Evolutionary conservation across 2,113 vertebrate species (phyloP), one percentile per base, ranked within the genome.

Genomic region (Halichoerus grypus): DNA sequence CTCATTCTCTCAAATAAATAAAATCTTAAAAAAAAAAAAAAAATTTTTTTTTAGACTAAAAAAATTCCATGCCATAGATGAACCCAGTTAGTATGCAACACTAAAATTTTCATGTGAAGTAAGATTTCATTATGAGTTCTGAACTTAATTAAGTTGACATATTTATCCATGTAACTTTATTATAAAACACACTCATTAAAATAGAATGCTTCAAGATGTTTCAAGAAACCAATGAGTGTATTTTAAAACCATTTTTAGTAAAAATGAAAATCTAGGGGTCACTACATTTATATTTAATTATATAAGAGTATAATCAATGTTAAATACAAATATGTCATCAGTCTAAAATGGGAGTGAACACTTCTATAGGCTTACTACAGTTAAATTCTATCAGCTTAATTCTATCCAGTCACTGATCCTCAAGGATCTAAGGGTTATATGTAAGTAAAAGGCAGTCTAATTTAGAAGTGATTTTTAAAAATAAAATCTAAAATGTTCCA

Each of bases 101-200:
- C 81, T 88, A 51, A 92, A 95, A 95, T 97, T 95, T 96, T 74
- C 88, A 53, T 39, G 92, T 89, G 53, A 88, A 95, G 46, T 77
- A 93, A 93, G 46, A 39, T 79, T 79, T 61, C 61, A 76, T 61
- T 89, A 63, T 46, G 46, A 92, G 15, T 74, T 26, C 61, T 31
- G 80, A 7, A 69, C 36, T 69, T 94, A 53, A 72, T 55, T 93
- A 80, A 96, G 88, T 24, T 85, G 55, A 90, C 10, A 28, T 31
- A 69, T 15, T 85, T 90, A 85, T 53, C 36, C 39, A 72, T 46
- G 11, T 74, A 93, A 85, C 5, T 53, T 74, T n/a, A 92, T 65
- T 46, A 95, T 61, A 83, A 95, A 82, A 94, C 21, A 90, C 0
- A 91, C 9, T 49, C 22, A 77, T 46, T 46, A 49, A 59, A 69